Evolutionary conservation across 2,888 invertebrate species (phyloP), one percentile per base, ranked within the genome.

Genomic region (Nymphalis polychloros): DNA sequence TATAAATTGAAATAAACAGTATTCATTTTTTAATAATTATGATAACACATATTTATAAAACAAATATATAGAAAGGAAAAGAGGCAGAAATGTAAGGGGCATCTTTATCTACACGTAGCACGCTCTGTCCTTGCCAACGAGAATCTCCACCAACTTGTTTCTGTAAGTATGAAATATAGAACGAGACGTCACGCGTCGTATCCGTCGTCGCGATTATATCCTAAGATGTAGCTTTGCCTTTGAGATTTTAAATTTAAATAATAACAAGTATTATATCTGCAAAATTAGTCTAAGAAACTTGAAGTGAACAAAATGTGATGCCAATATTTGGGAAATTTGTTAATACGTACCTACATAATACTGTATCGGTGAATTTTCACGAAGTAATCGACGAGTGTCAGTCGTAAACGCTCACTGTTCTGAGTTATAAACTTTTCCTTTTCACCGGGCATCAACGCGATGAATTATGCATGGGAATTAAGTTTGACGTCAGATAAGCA

Each of bases 391-490:
- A 76, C 76, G 77, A 76, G 76, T 83, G 82, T 81, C 85, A 84
- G 81, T 76, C 79, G 78, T 75, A 75, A 75, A 75, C 77, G 79
- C 71, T 74, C 78, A 76, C 74, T 78, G 80, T 78, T 75, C 75
- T 74, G 77, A 84, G 82, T 84, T 84, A 75, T 75, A 78, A 89
- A 88, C 81, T 88, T 88, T 86, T 83, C 84, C 83, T 85, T 84
- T 85, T 83, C 86, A 81, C 84, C 79, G 83, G 83, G 81, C 82
- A 87, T 87, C 87, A 74, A 84, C 87, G 85, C 85, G 76, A 90
- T 92, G 92, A 90, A 91, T 92, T 90, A 92, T 92, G 87, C 89
- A 91, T 90, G 85, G 88, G 90, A 90, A 92, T 92, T 90, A 91
- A 90, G 85, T 91, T 91, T 90, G 90, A 90, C 89, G 89, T 82